A percentile compares a stretch with the other conserved stretches of the same genome.
Evolutionary conservation across 2,888 invertebrate species (phyloP).

Genomic region (Tubiluchus corallicola): DNA sequence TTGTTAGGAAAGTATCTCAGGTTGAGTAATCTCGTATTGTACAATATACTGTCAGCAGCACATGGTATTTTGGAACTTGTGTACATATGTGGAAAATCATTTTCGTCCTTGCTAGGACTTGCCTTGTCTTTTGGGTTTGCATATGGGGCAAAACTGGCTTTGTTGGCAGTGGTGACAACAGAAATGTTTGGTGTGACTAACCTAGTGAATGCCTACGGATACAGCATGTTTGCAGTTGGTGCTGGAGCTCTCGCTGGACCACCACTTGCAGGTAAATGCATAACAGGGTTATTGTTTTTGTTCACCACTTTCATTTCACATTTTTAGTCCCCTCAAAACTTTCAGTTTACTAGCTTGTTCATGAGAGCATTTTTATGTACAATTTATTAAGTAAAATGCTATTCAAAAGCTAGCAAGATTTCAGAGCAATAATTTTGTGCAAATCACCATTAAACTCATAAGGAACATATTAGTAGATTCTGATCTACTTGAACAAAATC

Average conservation of each 20-base stretch:
- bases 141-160: not conserved
- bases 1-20: slow-evolving; percentile 4
- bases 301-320: no score
- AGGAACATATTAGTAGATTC: no score
- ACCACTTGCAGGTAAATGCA: not conserved
- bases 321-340: no score
- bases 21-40: slow-evolving; percentile 4
- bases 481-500: no score
- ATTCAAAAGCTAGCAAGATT: no score
- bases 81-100: not conserved
- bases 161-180: not conserved
- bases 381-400: no score
- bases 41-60: slow-evolving; percentile 5
- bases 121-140: not conserved
- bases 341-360: no score
- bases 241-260: not conserved
- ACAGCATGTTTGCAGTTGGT: slow-evolving; percentile 3
- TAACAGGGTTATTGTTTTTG: no score
- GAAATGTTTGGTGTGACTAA: not conserved
- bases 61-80: not conserved
- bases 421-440: no score
- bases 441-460: no score
- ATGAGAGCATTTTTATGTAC: no score
- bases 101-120: not conserved
- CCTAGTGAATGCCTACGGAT: not conserved